Base-by-base conservation (phyloP, 2,113 vertebrate genomes). In the Clinocottus analis region DNA sequence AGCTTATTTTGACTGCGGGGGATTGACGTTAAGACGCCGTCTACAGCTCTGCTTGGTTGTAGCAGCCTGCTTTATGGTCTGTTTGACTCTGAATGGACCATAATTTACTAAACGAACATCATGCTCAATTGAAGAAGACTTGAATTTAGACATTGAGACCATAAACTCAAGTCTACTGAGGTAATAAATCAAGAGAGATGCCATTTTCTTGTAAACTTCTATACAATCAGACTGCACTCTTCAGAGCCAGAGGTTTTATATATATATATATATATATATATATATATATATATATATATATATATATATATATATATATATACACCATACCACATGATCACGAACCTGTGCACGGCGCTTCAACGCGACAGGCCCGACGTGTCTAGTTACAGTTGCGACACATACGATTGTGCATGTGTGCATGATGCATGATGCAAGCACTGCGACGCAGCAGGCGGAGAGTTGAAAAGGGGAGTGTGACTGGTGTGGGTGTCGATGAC, bases 401-500 rank as follows among this genome's bases (percentile, higher is more conserved):
- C 43, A 68, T 63, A 35, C 49, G 73, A 35, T 75, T 49, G 47
- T 49, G 2, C n/a, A 55, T 13, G 23, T 56, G 53, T 56, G 59
- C 12, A n/a, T n/a, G 58, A 72, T 49, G 19, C 14, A 41, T 14
- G 0, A 45, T 7, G 56, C 37, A 72, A 31, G n/a, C 3, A 10
- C 10, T 62, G 1, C 67, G 65, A 14, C 47, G 70, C 25, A 37
- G 27, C 4, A 66, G 37, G 70, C 4, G 35, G 76, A 1, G 63
- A 41, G 75, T 59, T 69, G 17, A 61, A 67, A 39, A 45, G 23
- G 23, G 21, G 21, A 23, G 45, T 29, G 41, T 47, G 14, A 55
- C 21, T n/a, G 47, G 47, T n/a, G 41, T 39, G 27, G 45, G 11
- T 66, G 78, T 67, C 80, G 74, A 77, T 76, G 77, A 66, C 35